phyloP scores from a whole-genome alignment of 2,888 invertebrate genomes.

The Caenorhabditis sp. region DNA sequence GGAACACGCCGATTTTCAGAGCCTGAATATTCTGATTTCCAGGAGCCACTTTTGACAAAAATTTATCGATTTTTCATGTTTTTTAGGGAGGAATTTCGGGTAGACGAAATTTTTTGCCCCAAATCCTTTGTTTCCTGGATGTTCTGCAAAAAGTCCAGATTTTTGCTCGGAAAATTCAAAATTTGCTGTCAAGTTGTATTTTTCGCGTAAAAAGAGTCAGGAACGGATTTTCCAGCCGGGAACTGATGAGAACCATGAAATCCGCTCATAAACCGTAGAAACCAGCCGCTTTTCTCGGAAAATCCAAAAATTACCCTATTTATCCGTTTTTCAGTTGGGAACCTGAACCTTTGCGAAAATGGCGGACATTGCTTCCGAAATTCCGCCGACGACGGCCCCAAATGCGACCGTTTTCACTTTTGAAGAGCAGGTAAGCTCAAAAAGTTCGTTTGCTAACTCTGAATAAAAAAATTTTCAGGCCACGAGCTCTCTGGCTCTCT shows the following conservation, averaged over 20 bases:
- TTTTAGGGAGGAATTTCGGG: background rate
- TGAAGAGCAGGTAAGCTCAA: slow-evolving; percentile 64
- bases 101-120: too few relatives aligned
- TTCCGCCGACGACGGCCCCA: slow-evolving; percentile 43
- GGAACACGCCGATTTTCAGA: slow-evolving; percentile 23
- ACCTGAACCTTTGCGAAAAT: slow-evolving; percentile 48
- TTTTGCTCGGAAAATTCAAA: too few relatives aligned
- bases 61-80: background rate
- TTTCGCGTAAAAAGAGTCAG: too few relatives aligned
- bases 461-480: slow-evolving; percentile 58
- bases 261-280: too few relatives aligned
- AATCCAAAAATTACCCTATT: too few relatives aligned
- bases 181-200: too few relatives aligned
- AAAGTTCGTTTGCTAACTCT: background rate
- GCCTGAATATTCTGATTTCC: background rate
- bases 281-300: background rate
- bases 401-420: slow-evolving; percentile 69
- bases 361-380: slow-evolving; percentile 60
- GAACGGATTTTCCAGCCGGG: too few relatives aligned
- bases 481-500: slow-evolving; percentile 75
- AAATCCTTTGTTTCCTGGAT: too few relatives aligned
- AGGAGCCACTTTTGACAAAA: background rate
- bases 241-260: too few relatives aligned
- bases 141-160: too few relatives aligned
- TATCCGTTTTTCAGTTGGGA: slow-evolving; percentile 34